Evolutionary conservation across 2,113 vertebrate genomes (phyloP).

Genomic region (Dromaius novaehollandiae): DNA sequence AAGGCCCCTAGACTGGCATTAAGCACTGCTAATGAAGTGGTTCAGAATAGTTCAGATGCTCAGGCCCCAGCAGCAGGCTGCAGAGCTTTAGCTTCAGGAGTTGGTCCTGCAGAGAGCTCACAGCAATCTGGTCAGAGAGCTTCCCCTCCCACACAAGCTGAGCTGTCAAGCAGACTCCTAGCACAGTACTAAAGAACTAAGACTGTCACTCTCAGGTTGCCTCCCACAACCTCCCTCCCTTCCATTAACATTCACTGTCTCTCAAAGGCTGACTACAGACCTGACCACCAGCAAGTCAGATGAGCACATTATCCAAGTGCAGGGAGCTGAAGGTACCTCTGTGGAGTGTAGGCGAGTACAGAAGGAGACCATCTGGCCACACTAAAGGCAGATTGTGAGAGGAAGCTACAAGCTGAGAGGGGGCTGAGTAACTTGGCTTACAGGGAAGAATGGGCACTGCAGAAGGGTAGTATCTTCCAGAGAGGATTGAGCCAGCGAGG

Average conservation of each 20-base stretch:
- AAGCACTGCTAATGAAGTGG: neutral
- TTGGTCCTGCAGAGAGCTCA: neutral
- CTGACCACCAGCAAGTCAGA: neutral
- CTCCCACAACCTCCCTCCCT: neutral
- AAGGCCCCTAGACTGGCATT: neutral
- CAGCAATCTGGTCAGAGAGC: neutral
- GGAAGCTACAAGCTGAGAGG: conserved; percentile 36
- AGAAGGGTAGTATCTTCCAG: neutral
- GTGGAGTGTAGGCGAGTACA: neutral
- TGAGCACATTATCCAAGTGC: accelerated
- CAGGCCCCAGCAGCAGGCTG: neutral
- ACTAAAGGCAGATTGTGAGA: conserved; percentile 35
- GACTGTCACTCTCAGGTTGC: neutral
- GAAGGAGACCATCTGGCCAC: conserved; percentile 49
- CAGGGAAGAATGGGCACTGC: neutral
- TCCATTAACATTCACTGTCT: accelerated
- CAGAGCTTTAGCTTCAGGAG: neutral
- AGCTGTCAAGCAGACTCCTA: neutral
- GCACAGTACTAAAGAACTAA: neutral
- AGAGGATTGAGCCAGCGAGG: neutral
- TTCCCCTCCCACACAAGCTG: neutral
- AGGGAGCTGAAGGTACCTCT: neutral
- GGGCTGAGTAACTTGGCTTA: neutral
- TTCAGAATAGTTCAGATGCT: neutral
- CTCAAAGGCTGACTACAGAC: neutral